Evolutionary conservation across 2,888 invertebrate genomes (phyloP), one percentile per base, ranked within the genome.

Genomic region (Drosophila meridiana): DNA sequence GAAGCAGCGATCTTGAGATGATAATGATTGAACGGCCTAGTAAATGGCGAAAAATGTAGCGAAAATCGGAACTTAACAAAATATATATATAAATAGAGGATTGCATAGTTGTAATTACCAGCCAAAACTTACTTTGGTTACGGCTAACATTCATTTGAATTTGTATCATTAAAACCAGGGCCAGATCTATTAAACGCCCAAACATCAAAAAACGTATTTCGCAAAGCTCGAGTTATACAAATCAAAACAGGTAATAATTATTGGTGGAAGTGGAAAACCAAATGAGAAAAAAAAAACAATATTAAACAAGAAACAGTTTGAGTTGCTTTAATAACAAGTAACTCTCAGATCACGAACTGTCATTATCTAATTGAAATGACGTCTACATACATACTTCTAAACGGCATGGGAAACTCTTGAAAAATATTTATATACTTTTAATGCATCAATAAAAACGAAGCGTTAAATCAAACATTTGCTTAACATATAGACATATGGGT

Each of bases 401-500:
- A n/a, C 1, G 4, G 2, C 8, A 30, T 40, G 40, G 47, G 30
- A 47, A 69, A 43, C 11, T 48, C n/a, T 2, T 43, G 28, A 50
- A 55, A 38, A 45, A 14, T 1, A 20, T 26, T 57, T 42, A 36
- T 47, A 47, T 43, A 63, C 61, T 69, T 71, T 47, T 42, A 34
- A 34, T 38, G 32, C 13, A 57, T 38, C 30, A 64, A 43, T 20
- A 26, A 43, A 60, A 82, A 81, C 70, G 69, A 82, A 82, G 71
- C 83, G 82, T 82, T 72, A 82, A 86, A 77, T 69, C 81, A 84
- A 87, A 84, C 64, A 82, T 78, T 88, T 78, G 76, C 48, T 55
- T 63, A 63, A 61, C 26, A 40, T 34, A 45, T 9, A 28, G 7
- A 48, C 38, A 32, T 26, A 52, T 20, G 34, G 11, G 34, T 43